phyloP scores from a whole-genome alignment of 1,140 invertebrate species.

The Dendrolimus punctatus region DNA sequence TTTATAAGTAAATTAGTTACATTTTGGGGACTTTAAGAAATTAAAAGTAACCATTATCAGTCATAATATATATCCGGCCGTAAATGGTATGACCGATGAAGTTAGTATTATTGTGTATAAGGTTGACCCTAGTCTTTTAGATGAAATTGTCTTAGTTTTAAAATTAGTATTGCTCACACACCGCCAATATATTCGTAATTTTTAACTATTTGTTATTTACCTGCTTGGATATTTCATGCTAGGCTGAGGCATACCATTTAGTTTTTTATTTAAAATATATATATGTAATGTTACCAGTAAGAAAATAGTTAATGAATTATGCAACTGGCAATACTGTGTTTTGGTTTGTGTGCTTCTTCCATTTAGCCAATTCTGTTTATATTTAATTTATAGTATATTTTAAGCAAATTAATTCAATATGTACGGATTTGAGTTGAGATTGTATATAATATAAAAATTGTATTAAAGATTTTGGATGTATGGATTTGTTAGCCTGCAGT shows the following conservation, averaged over 20 bases:
- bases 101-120: constrained; percentile 39
- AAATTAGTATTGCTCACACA: constrained; percentile 43
- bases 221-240: background rate
- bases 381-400: constrained; percentile 17
- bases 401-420: constrained; percentile 16
- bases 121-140: constrained; percentile 47
- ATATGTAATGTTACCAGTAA: constrained; percentile 22
- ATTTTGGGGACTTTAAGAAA: too few relatives aligned
- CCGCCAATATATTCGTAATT: constrained; percentile 30
- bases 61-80: too few relatives aligned
- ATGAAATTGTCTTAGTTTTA: constrained; percentile 45
- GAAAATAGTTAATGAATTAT: constrained; percentile 11
- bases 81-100: too few relatives aligned
- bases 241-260: too few relatives aligned
- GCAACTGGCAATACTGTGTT: constrained; percentile 24
- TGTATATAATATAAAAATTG: constrained; percentile 19
- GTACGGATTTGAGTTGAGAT: constrained; percentile 22
- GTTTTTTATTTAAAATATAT: constrained; percentile 11
- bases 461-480: background rate
- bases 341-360: constrained; percentile 23
- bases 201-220: constrained; percentile 8
- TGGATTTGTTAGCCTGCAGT: too few relatives aligned
- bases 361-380: constrained; percentile 6
- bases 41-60: too few relatives aligned
- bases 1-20: too few relatives aligned